Conservation (phyloP, 1,140 invertebrate genomes). For the Nixonia krombeini region DNA sequence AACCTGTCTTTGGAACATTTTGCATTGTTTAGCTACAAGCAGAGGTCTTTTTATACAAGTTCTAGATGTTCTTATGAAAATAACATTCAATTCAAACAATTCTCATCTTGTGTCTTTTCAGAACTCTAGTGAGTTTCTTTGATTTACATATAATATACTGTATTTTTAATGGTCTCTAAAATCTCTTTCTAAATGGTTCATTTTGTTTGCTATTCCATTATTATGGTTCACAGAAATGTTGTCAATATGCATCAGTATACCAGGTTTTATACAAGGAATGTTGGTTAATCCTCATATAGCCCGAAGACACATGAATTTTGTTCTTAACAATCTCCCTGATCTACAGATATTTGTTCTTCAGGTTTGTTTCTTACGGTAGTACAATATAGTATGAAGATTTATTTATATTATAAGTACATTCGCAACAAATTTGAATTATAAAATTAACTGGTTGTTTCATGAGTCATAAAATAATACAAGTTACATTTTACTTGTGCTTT, state of each 20-base stretch:
- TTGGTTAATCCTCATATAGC: constrained; percentile 64
- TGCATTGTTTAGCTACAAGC: constrained; percentile 74
- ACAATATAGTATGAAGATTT: too few relatives aligned
- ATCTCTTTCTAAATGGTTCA: too few relatives aligned
- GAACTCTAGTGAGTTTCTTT: constrained; percentile 47
- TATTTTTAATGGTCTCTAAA: constrained; percentile 5
- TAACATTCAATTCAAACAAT: constrained; percentile 53
- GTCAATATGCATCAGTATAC: constrained; percentile 69
- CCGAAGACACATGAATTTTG: constrained; percentile 64
- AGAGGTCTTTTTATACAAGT: constrained; percentile 75
- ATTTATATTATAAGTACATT: too few relatives aligned
- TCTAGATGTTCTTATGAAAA: constrained; percentile 69
- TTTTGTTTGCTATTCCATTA: not conserved
- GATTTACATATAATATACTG: not conserved
- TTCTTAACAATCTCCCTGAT: constrained; percentile 59
- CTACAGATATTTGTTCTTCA: constrained; percentile 65
- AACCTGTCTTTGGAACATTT: constrained; percentile 76
- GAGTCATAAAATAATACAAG: constrained; percentile 3
- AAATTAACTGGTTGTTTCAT: not conserved
- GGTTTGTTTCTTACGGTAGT: constrained; percentile 52
- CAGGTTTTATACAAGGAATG: constrained; percentile 67
- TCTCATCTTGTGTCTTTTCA: constrained; percentile 47
- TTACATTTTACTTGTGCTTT: constrained; percentile 26
- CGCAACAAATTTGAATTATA: too few relatives aligned
- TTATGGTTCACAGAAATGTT: constrained; percentile 70